Percentiles rank a stretch among this genome's conserved stretches.
These are phyloP conservation scores for Planiliza haematocheilus DNA, from an alignment of 2,113 vertebrate species.

Conservation along the genomic window DNA sequence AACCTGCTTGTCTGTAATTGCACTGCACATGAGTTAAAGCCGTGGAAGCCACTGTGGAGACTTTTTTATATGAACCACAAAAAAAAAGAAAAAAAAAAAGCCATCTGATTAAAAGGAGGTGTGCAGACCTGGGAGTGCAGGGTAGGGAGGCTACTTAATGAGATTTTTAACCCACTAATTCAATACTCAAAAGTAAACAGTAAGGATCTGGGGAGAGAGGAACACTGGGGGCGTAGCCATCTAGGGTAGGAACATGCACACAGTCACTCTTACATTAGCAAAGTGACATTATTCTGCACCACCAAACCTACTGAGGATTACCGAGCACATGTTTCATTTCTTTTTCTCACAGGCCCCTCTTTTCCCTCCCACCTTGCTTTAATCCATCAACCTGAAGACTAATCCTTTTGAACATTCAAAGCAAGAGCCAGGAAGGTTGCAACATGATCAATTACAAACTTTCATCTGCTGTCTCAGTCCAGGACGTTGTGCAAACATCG, in stretches of 20 bases:
- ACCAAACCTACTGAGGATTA: slow-evolving; percentile 62
- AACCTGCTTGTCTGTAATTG: slow-evolving; percentile 81
- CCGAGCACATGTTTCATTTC: slow-evolving; percentile 61
- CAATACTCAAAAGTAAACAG: slow-evolving; percentile 80
- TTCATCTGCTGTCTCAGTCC: slow-evolving; percentile 61
- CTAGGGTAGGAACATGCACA: slow-evolving; percentile 56
- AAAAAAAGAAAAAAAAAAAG: slow-evolving; percentile 27
- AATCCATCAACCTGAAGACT: slow-evolving; percentile 79
- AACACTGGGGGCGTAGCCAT: slow-evolving; percentile 54
- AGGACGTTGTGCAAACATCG: slow-evolving; percentile 68
- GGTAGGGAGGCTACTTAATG: slow-evolving; percentile 71
- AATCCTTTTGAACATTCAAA: slow-evolving; percentile 79
- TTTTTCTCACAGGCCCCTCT: slow-evolving; percentile 50
- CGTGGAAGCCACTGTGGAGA: slow-evolving; percentile 62
- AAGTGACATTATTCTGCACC: slow-evolving; percentile 61
- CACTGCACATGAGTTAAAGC: slow-evolving; percentile 75
- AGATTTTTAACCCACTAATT: slow-evolving; percentile 81
- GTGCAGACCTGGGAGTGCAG: slow-evolving; percentile 53
- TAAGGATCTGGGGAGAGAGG: slow-evolving; percentile 45
- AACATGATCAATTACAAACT: slow-evolving; percentile 78
- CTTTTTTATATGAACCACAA: slow-evolving; percentile 73
- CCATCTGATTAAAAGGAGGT: slow-evolving; percentile 76
- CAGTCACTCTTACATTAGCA: slow-evolving; percentile 71
- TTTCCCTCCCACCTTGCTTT: slow-evolving; percentile 68
- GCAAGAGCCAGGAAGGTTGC: slow-evolving; percentile 61